Evolutionary conservation across 2,888 invertebrate genomes (phyloP).

Genomic region (Strigamia maritima): DNA sequence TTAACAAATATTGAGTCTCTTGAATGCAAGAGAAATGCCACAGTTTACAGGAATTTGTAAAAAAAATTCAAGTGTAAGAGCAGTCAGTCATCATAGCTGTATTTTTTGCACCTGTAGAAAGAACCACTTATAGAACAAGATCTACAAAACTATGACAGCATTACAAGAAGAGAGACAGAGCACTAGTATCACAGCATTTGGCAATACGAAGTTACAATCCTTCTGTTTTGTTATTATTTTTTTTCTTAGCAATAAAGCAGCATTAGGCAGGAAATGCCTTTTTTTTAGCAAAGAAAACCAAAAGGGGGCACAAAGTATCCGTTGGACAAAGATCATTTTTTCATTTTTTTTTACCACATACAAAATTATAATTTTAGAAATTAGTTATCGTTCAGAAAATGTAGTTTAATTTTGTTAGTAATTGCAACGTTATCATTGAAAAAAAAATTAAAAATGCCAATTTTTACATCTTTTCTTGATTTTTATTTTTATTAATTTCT

Average conservation of each 20-base stretch:
- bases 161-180: constrained; percentile 9
- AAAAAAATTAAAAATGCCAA: not conserved
- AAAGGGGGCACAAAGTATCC: not conserved
- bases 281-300: not conserved
- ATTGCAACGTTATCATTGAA: not conserved
- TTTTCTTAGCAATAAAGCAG: not conserved
- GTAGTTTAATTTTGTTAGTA: not conserved
- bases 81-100: too few relatives aligned
- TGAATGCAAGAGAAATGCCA: too few relatives aligned
- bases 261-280: not conserved
- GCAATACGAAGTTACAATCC: constrained; percentile 7
- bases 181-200: constrained; percentile 36
- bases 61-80: too few relatives aligned
- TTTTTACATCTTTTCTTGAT: not conserved
- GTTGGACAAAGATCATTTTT: not conserved
- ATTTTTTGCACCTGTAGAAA: too few relatives aligned
- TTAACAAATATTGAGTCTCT: too few relatives aligned
- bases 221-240: constrained; percentile 4
- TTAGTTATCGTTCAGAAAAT: too few relatives aligned
- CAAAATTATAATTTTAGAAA: too few relatives aligned
- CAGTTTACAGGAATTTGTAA: too few relatives aligned
- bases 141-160: not conserved
- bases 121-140: not conserved
- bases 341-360: not conserved
- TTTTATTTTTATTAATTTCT: not conserved